phyloP scores from a whole-genome alignment of 2,797 vertebrate species.

The Apodemus agrarius region DNA sequence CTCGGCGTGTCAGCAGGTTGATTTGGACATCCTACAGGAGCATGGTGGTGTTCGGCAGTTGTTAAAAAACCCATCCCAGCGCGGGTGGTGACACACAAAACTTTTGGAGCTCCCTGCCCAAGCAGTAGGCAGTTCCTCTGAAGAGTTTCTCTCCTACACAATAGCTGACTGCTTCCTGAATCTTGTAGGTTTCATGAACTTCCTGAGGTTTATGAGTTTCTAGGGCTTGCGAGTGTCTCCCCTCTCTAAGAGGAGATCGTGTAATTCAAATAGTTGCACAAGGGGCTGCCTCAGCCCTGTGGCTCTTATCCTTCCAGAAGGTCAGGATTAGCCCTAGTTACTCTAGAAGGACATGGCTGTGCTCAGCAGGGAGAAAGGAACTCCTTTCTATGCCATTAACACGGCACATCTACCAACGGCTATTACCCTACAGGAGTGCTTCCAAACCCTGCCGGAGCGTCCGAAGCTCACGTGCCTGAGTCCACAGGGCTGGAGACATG shows the following conservation, averaged over 20 bases:
- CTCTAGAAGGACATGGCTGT: not conserved
- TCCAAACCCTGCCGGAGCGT: no score
- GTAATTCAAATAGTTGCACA: not conserved
- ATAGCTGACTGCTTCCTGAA: not conserved
- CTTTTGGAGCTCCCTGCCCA: not conserved
- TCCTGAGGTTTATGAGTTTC: not conserved
- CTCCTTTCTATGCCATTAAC: not conserved
- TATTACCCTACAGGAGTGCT: not conserved
- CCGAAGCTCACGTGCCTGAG: not conserved
- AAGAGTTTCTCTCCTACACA: not conserved
- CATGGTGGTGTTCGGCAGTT: not conserved
- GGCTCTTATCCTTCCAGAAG: not conserved
- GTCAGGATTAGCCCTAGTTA: not conserved
- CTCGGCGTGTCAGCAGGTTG: not conserved
- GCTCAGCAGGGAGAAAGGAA: not conserved
- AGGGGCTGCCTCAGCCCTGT: not conserved
- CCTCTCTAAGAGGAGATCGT: no score
- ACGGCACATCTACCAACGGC: accelerated
- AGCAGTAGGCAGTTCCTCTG: not conserved
- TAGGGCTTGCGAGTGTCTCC: not conserved
- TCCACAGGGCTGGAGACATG: not conserved
- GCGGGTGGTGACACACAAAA: not conserved
- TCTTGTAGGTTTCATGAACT: not conserved
- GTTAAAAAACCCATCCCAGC: not conserved
- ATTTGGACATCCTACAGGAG: not conserved